Conservation (phyloP, 1,140 invertebrate species). For the Oncopeltus fasciatus region DNA sequence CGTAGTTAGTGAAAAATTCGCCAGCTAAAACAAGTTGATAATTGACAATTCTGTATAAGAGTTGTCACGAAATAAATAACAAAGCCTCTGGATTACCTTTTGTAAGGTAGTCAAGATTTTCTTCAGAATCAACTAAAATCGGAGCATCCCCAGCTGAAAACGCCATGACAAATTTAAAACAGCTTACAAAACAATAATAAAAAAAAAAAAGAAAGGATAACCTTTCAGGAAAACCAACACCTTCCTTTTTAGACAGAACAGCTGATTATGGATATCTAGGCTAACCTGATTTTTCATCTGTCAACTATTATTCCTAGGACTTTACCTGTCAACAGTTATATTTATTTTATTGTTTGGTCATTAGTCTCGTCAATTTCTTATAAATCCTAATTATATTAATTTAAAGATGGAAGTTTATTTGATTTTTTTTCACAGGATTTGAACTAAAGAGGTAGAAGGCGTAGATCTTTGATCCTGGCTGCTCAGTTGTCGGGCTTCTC, state of each 20-base stretch:
- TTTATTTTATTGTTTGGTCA: too few relatives aligned
- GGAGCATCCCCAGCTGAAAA: too few relatives aligned
- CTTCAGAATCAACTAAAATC: neutral
- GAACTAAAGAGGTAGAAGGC: conserved; percentile 12
- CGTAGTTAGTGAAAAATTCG: conserved; percentile 12
- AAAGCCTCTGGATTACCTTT: neutral
- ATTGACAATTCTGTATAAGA: neutral
- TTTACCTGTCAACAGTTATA: neutral
- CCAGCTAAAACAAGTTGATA: conserved; percentile 2
- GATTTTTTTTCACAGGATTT: too few relatives aligned
- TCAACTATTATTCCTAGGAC: neutral
- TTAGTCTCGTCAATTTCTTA: neutral
- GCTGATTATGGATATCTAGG: neutral
- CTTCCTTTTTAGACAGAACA: too few relatives aligned
- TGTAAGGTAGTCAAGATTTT: neutral
- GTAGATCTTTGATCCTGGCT: conserved; percentile 22
- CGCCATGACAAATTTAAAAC: too few relatives aligned
- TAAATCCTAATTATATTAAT: too few relatives aligned
- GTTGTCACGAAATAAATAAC: neutral
- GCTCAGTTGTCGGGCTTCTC: conserved; percentile 6
- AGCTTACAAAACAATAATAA: too few relatives aligned
- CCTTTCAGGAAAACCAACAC: too few relatives aligned
- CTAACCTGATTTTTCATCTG: neutral
- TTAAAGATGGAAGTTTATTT: too few relatives aligned
- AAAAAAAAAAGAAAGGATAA: too few relatives aligned